These are phyloP conservation scores for Scaptomyza pallida DNA, from an alignment of 1,140 invertebrate genomes.

Conservation along the genomic window DNA sequence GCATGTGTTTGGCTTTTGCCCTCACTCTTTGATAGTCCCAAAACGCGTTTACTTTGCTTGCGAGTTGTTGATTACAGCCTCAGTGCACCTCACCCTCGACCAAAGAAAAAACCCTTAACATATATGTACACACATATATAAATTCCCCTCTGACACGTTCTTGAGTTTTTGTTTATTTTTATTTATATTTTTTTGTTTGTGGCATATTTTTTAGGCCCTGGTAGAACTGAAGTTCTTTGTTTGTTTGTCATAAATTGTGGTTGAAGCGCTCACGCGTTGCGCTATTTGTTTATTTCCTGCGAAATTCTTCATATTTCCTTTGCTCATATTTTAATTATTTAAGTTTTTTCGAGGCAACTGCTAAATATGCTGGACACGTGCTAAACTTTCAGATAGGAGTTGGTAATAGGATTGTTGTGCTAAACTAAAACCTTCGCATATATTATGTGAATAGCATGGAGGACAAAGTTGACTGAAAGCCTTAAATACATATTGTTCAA, in stretches of 20 bases:
- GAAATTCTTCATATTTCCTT: conserved; percentile 5
- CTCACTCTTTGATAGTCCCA: conserved; percentile 15
- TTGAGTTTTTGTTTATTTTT: background rate
- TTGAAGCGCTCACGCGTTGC: conserved; percentile 28
- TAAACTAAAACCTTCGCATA: background rate
- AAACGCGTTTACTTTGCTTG: background rate
- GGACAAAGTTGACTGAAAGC: background rate
- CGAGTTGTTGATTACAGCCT: conserved; percentile 14
- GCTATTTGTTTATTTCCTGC: conserved; percentile 4
- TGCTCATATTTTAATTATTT: conserved; percentile 40
- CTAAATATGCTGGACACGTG: conserved; percentile 26
- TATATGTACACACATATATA: background rate
- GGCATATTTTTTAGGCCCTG: conserved; percentile 12
- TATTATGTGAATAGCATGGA: background rate
- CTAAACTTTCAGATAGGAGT: background rate
- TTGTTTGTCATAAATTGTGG: conserved; percentile 32
- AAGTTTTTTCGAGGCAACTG: conserved; percentile 12
- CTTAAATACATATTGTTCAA: background rate
- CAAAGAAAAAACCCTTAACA: background rate
- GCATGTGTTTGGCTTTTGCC: background rate
- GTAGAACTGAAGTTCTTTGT: conserved; percentile 21
- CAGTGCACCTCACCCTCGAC: background rate
- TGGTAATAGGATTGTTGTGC: conserved; percentile 14
- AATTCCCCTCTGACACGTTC: conserved; percentile 16
- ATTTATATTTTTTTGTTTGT: background rate